These are phyloP conservation scores for Dascillus cervinus DNA, from an alignment of 2,888 invertebrate species.

Conservation along the genomic window DNA sequence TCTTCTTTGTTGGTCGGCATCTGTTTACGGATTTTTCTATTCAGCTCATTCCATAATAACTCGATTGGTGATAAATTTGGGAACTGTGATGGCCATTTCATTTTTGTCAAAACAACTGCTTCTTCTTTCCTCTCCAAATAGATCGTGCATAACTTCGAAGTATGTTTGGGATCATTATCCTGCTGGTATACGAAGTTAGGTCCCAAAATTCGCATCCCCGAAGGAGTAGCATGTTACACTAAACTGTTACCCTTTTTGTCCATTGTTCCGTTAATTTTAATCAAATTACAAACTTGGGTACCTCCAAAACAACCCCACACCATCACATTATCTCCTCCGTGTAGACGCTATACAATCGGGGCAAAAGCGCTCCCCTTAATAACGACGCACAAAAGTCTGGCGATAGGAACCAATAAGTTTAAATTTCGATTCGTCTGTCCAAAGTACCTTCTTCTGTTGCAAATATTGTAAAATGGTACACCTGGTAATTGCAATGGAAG, in stretches of 20 bases:
- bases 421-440: too few species aligned
- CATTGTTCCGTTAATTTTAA: neutral
- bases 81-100: neutral
- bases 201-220: neutral
- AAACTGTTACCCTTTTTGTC: neutral
- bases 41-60: neutral
- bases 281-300: neutral
- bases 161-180: conserved; percentile 1
- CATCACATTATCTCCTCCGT: too few species aligned
- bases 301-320: neutral
- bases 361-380: too few species aligned
- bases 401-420: too few species aligned
- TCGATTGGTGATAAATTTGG: neutral
- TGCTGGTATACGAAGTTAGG: neutral
- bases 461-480: too few species aligned
- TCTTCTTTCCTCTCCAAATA: neutral
- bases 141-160: neutral
- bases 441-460: too few species aligned
- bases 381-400: too few species aligned
- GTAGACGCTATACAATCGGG: too few species aligned
- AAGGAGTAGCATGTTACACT: neutral
- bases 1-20: neutral
- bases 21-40: neutral
- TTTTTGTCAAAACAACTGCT: neutral
- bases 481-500: too few species aligned